Conservation (phyloP, 2,113 vertebrate species). For the Zapus hudsonius region DNA sequence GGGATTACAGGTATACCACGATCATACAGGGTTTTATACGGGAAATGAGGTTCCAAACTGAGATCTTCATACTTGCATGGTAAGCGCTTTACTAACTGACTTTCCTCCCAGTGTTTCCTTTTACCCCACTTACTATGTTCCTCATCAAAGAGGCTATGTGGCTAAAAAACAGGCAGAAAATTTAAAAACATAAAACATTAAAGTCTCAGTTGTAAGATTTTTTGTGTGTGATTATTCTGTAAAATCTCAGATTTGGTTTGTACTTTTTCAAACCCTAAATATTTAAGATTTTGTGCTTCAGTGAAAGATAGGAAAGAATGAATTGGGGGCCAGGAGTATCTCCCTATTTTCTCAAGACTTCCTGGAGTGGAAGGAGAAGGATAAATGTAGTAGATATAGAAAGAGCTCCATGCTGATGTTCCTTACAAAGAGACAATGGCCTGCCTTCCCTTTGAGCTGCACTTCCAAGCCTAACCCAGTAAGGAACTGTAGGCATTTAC, state of each 20-base stretch:
- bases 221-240: background rate
- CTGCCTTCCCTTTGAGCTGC: background rate
- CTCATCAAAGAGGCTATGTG: background rate
- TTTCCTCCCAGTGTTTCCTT: background rate
- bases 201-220: background rate
- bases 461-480: background rate
- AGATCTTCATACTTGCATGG: too few relatives aligned
- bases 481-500: background rate
- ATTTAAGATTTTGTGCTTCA: background rate
- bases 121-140: background rate
- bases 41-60: too few relatives aligned
- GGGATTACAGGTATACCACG: too few relatives aligned
- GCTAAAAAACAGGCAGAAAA: background rate
- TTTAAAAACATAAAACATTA: background rate
- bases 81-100: background rate
- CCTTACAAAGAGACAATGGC: background rate
- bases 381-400: background rate
- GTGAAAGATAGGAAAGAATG: background rate
- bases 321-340: background rate
- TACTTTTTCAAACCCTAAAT: slow-evolving; percentile 23
- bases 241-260: background rate
- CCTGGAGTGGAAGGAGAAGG: background rate
- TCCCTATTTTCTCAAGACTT: background rate
- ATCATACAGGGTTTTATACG: too few relatives aligned
- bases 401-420: background rate